Conservation (phyloP, 1,140 invertebrate species). For the Orussus abietinus region DNA sequence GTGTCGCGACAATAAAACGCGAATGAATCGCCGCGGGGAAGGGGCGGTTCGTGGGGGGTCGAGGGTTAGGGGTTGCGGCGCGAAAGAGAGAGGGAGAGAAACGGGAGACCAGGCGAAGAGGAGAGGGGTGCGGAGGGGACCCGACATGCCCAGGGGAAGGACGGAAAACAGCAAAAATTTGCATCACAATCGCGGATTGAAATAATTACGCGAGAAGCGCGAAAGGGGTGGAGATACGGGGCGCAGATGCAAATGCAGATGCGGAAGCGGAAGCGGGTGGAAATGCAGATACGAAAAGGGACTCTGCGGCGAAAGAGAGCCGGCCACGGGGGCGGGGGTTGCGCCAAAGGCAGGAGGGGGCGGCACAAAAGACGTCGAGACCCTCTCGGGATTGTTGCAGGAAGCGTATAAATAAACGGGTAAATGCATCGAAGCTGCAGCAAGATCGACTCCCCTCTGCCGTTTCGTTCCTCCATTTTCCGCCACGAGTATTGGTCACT, state of each 20-base stretch:
- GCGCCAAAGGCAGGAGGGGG: too few species aligned
- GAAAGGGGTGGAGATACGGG: slow-evolving; percentile 24
- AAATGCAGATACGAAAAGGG: slow-evolving; percentile 41
- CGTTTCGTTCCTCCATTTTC: too few species aligned
- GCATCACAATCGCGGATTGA: slow-evolving; percentile 50
- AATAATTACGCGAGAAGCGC: slow-evolving; percentile 48
- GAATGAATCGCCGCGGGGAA: slow-evolving; percentile 23
- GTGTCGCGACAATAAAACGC: slow-evolving; percentile 30
- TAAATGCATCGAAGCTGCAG: too few species aligned
- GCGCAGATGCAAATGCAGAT: slow-evolving; percentile 22
- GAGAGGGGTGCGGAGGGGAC: neutral
- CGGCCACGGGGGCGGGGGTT: too few species aligned
- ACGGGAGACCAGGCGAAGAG: neutral
- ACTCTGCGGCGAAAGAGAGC: too few species aligned
- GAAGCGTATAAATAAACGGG: too few species aligned
- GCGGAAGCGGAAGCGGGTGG: slow-evolving; percentile 31
- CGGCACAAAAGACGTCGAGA: too few species aligned
- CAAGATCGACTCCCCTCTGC: too few species aligned
- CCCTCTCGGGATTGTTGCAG: too few species aligned
- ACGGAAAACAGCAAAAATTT: slow-evolving; percentile 48
- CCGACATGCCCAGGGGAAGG: neutral
- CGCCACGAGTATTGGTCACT: too few species aligned
- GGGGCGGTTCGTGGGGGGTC: slow-evolving; percentile 12
- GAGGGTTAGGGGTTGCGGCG: neutral
- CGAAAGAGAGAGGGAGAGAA: neutral